Evolutionary conservation across 2,113 vertebrate genomes (phyloP).

Genomic region (Hylia prasina): DNA sequence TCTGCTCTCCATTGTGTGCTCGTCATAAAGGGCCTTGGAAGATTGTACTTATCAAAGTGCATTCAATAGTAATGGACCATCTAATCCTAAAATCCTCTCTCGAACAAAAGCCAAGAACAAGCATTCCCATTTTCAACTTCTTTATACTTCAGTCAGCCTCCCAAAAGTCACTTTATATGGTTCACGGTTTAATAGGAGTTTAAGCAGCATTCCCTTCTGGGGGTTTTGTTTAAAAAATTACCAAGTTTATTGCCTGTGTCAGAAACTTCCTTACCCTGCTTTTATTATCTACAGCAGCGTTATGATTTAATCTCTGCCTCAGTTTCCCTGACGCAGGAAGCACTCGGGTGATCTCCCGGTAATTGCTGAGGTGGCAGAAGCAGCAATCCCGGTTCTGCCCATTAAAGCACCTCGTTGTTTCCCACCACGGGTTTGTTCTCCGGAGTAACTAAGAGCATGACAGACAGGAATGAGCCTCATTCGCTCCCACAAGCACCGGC

Average conservation of each 20-base stretch:
- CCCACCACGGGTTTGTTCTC: not conserved
- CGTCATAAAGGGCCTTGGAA: not conserved
- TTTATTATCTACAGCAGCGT: not conserved
- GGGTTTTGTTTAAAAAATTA: not conserved
- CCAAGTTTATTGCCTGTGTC: not conserved
- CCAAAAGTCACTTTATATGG: not conserved
- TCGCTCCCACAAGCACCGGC: not conserved
- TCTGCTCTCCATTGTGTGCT: not conserved
- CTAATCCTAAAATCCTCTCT: conserved; percentile 29
- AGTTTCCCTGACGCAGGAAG: not conserved
- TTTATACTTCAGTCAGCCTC: conserved; percentile 1
- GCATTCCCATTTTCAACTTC: not conserved
- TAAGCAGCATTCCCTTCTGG: not conserved
- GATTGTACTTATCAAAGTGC: not conserved
- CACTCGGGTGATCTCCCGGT: not conserved
- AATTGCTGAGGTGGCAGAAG: not conserved
- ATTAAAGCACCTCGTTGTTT: not conserved
- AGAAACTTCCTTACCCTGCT: not conserved
- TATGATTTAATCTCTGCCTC: not conserved
- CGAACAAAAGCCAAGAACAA: conserved; percentile 5
- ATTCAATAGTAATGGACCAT: not conserved
- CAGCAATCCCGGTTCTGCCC: not conserved
- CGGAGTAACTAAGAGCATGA: not conserved
- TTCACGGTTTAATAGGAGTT: not conserved
- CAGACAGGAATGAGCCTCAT: conserved; percentile 18